These are phyloP conservation scores for Oreochromis spilurus DNA, from an alignment of 2,113 vertebrate species.

Conservation along the genomic window DNA sequence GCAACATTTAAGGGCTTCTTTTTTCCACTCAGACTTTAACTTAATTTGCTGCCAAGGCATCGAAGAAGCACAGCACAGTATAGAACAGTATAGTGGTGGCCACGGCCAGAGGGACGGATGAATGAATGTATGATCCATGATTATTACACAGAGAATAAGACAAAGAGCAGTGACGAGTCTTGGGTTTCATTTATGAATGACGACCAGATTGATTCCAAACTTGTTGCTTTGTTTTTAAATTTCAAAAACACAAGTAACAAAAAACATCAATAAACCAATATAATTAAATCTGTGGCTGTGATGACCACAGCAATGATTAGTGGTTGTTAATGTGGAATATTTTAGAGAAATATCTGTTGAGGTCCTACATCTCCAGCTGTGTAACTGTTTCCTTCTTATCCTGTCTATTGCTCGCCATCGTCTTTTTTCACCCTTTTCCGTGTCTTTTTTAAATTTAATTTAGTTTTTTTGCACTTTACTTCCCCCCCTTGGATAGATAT, in stretches of 20 bases:
- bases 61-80: constrained; percentile 67
- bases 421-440: background rate
- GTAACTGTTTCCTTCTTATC: background rate
- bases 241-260: background rate
- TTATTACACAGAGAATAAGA: constrained; percentile 13
- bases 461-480: background rate
- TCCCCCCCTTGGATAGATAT: background rate
- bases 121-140: constrained; percentile 36
- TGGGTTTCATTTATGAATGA: background rate
- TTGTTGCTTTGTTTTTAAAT: background rate
- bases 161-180: background rate
- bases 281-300: background rate
- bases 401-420: background rate
- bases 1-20: constrained; percentile 80
- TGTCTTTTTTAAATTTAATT: background rate
- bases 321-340: background rate
- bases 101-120: constrained; percentile 48
- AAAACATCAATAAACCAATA: background rate
- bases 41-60: constrained; percentile 76
- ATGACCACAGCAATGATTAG: background rate
- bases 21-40: constrained; percentile 75
- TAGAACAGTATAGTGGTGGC: constrained; percentile 65
- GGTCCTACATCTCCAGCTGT: background rate
- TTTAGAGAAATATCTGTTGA: background rate
- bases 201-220: background rate